Percentiles rank a stretch among this genome's conserved stretches.
phyloP scores from a whole-genome alignment of 2,797 vertebrate species.

The Oreochromis grahami region DNA sequence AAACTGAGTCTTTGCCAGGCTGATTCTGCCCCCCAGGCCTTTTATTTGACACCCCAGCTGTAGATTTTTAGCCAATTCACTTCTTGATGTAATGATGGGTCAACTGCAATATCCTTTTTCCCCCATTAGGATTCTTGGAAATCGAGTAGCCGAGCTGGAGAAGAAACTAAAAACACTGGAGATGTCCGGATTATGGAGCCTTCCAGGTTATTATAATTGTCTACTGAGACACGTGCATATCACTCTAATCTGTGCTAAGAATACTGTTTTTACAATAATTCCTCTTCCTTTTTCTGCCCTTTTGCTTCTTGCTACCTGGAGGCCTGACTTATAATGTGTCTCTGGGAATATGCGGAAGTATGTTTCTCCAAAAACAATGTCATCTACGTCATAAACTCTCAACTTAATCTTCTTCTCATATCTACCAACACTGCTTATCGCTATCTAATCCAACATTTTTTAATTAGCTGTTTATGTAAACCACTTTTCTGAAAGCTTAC shows the following conservation, averaged over 20 bases:
- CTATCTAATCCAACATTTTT: not conserved
- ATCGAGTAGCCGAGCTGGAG: constrained; percentile 91
- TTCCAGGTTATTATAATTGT: constrained; percentile 82
- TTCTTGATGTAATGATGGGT: not conserved
- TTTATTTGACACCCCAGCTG: not conserved
- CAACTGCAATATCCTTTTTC: not conserved
- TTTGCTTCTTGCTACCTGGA: constrained; percentile 82
- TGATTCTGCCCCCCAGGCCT: not conserved
- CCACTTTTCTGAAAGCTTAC: not conserved
- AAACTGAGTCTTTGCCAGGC: not conserved
- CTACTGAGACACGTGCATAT: not conserved
- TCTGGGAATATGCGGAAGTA: constrained; percentile 91
- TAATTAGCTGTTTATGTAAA: not conserved
- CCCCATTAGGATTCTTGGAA: constrained; percentile 88
- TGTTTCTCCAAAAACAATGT: constrained; percentile 57
- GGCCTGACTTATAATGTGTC: constrained; percentile 96
- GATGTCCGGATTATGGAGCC: constrained; percentile 95
- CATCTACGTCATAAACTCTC: not conserved
- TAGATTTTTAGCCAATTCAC: not conserved
- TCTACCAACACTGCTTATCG: not conserved
- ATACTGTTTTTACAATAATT: constrained; percentile 1
- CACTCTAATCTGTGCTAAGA: not conserved
- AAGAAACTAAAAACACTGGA: constrained; percentile 96
- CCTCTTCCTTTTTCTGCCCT: constrained; percentile 34
- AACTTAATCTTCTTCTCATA: not conserved